Percentiles rank a stretch among this genome's conserved stretches.
Conservation (phyloP, 2,797 vertebrate genomes). For the Pagetopsis macropterus region DNA sequence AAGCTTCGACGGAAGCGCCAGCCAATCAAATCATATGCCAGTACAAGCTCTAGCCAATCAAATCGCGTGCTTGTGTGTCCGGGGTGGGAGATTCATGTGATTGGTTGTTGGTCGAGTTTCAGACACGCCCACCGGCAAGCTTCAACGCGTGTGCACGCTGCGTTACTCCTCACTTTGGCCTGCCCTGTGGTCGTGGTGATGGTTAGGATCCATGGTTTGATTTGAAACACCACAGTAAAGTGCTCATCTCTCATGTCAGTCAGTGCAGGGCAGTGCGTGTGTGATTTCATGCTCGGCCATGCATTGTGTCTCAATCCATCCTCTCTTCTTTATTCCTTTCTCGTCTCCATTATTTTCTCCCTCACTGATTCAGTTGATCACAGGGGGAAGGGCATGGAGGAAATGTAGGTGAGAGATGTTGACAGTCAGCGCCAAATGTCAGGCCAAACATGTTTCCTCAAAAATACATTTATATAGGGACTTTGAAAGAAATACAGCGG, state of each 20-base stretch:
- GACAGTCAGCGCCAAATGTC: constrained; percentile 11
- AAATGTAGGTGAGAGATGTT: constrained; percentile 36
- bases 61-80: too few species aligned
- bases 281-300: constrained; percentile 56
- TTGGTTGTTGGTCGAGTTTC: too few species aligned
- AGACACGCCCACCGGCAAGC: too few species aligned
- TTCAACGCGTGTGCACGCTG: too few species aligned
- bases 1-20: too few species aligned
- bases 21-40: too few species aligned
- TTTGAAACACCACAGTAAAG: constrained; percentile 36
- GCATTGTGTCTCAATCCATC: constrained; percentile 29
- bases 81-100: too few species aligned
- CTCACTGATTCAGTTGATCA: constrained; percentile 29
- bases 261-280: constrained; percentile 7
- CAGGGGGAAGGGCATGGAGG: neutral
- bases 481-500: constrained; percentile 9
- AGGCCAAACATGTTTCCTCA: neutral
- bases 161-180: constrained; percentile 6
- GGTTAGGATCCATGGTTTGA: constrained; percentile 13
- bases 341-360: constrained; percentile 1
- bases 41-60: too few species aligned
- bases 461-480: neutral
- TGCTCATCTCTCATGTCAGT: constrained; percentile 36
- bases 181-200: neutral
- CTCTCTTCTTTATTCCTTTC: neutral